Evolutionary conservation across 1,140 invertebrate species (phyloP).

Genomic region (Heliconius congener): DNA sequence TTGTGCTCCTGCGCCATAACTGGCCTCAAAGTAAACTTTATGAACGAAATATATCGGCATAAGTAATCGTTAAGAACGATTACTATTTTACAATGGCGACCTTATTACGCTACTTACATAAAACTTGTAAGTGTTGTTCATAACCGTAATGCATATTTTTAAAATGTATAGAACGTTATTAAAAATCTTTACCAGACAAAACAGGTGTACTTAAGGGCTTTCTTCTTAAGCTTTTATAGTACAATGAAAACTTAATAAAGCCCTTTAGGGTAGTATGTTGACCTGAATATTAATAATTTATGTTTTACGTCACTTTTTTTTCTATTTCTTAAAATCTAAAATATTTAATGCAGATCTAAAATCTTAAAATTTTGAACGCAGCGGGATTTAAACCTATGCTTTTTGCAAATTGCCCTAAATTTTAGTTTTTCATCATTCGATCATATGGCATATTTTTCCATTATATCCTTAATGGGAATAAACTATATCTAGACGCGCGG

Average conservation of each 20-base stretch:
- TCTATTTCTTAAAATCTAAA: not conserved
- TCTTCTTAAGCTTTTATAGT: conserved; percentile 63
- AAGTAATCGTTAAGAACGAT: too few species aligned
- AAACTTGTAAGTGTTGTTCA: not conserved
- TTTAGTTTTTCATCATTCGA: too few species aligned
- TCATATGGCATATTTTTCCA: too few species aligned
- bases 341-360: too few species aligned
- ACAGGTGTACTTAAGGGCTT: conserved; percentile 67
- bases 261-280: conserved; percentile 56
- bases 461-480: too few species aligned
- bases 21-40: too few species aligned
- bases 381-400: too few species aligned
- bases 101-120: not conserved
- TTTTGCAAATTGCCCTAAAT: too few species aligned
- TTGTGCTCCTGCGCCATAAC: too few species aligned
- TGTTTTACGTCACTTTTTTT: not conserved
- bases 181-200: conserved; percentile 45
- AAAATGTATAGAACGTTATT: conserved; percentile 10
- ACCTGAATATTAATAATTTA: conserved; percentile 24
- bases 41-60: too few species aligned
- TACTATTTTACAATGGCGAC: not conserved
- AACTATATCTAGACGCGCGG: too few species aligned
- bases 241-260: conserved; percentile 65
- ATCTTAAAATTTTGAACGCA: too few species aligned
- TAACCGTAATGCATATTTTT: not conserved